These are phyloP conservation scores for Arbacia lixula DNA, from an alignment of 53 echinoderm and acorn worm genomes.

Conservation along the genomic window DNA sequence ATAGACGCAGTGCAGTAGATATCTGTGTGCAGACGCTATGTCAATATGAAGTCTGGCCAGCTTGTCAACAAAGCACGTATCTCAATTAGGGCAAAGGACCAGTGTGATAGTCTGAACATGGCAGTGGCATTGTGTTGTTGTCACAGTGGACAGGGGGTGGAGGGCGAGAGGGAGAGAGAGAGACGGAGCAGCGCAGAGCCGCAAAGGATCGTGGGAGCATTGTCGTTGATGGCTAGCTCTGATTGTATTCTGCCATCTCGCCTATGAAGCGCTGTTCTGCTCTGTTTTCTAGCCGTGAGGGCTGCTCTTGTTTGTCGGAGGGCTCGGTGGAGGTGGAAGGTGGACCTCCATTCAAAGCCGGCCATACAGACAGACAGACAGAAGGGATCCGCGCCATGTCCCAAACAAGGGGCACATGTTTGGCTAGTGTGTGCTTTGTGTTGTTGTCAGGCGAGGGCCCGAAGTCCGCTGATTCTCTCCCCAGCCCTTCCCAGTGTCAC, in stretches of 20 bases:
- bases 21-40: slow-evolving; percentile 37
- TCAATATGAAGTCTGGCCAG: slow-evolving; percentile 44
- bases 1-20: no score
- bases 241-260: slow-evolving; percentile 16
- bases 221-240: slow-evolving; percentile 2
- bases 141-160: slow-evolving; percentile 17
- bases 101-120: slow-evolving; percentile 1
- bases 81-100: slow-evolving; percentile 17
- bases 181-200: background rate
- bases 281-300: background rate
- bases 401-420: slow-evolving; percentile 12
- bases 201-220: background rate
- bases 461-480: background rate
- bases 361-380: background rate
- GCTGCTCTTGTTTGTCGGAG: background rate
- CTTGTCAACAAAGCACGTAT: slow-evolving; percentile 27
- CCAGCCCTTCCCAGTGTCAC: slow-evolving; percentile 8
- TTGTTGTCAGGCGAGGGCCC: background rate
- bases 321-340: background rate
- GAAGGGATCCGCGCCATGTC: background rate
- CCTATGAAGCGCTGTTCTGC: background rate
- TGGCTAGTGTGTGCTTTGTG: background rate
- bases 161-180: background rate
- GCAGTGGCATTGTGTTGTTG: slow-evolving; percentile 4
- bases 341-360: background rate